phyloP scores from a whole-genome alignment of 1,140 invertebrate genomes.

The Anoplophora glabripennis region DNA sequence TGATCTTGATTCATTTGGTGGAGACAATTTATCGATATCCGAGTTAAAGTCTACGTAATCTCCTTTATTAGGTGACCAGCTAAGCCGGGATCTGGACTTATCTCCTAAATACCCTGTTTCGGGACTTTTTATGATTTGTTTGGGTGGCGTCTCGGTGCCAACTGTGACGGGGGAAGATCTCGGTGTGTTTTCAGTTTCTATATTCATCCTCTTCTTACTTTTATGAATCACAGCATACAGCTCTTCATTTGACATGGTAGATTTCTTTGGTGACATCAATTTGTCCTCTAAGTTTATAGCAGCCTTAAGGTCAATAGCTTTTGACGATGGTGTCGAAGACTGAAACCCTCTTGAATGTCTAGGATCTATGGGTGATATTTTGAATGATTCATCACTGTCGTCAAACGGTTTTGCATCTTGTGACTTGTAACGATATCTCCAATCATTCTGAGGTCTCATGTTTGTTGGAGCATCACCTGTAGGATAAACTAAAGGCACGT shows the following conservation, averaged over 20 bases:
- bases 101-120: slow-evolving; percentile 59
- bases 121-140: slow-evolving; percentile 50
- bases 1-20: slow-evolving; percentile 37
- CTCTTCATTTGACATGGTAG: slow-evolving; percentile 73
- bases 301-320: slow-evolving; percentile 40
- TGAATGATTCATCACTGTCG: slow-evolving; percentile 39
- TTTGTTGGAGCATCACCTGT: background rate
- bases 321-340: slow-evolving; percentile 60
- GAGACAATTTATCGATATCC: slow-evolving; percentile 39
- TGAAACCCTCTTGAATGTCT: slow-evolving; percentile 53
- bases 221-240: slow-evolving; percentile 75
- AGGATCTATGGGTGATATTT: slow-evolving; percentile 64
- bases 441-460: background rate
- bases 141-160: slow-evolving; percentile 49
- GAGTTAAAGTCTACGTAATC: slow-evolving; percentile 43
- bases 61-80: slow-evolving; percentile 55
- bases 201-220: slow-evolving; percentile 71
- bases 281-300: slow-evolving; percentile 41
- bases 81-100: slow-evolving; percentile 48
- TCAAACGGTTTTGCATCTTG: slow-evolving; percentile 5
- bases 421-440: background rate
- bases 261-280: slow-evolving; percentile 63
- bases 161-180: slow-evolving; percentile 55
- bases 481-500: slow-evolving; percentile 19
- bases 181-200: slow-evolving; percentile 56